phyloP scores from a whole-genome alignment of 2,797 vertebrate species.

The Crocidura indochinensis region DNA sequence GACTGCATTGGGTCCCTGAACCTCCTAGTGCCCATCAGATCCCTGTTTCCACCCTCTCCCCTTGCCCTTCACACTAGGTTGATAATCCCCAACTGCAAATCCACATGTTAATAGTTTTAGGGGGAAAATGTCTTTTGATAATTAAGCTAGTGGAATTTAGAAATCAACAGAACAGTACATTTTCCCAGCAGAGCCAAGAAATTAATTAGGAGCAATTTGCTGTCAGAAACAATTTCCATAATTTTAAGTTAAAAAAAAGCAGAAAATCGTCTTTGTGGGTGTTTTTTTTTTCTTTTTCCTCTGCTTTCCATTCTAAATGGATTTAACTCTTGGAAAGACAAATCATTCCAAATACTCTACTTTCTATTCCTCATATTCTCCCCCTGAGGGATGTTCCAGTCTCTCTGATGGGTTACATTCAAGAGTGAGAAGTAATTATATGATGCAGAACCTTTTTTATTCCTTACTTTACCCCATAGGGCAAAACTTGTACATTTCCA shows the following conservation, averaged over 20 bases:
- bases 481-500: conserved; percentile 60
- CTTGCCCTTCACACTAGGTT: conserved; percentile 59
- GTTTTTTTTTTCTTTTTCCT: conserved; percentile 76
- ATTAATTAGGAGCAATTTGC: conserved; percentile 93
- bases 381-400: conserved; percentile 60
- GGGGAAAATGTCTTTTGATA: conserved; percentile 88
- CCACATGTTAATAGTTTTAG: conserved; percentile 82
- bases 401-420: conserved; percentile 75
- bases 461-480: not conserved
- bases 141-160: conserved; percentile 91
- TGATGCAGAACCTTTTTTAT: conserved; percentile 41
- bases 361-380: conserved; percentile 84
- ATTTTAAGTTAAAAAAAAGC: conserved; percentile 90
- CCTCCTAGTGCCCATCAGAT: not conserved
- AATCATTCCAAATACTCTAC: conserved; percentile 85
- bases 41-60: not conserved
- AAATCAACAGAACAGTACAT: conserved; percentile 91
- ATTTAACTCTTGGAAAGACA: conserved; percentile 90
- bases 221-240: conserved; percentile 93
- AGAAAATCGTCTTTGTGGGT: conserved; percentile 85
- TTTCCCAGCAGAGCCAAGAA: conserved; percentile 91
- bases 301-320: conserved; percentile 88
- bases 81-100: conserved; percentile 67
- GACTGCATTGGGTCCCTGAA: not conserved
- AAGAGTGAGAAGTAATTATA: conserved; percentile 69